Evolutionary conservation across 1,140 invertebrate genomes (phyloP), one percentile per base, ranked within the genome.

Genomic region (Philopotamus ludificatus): DNA sequence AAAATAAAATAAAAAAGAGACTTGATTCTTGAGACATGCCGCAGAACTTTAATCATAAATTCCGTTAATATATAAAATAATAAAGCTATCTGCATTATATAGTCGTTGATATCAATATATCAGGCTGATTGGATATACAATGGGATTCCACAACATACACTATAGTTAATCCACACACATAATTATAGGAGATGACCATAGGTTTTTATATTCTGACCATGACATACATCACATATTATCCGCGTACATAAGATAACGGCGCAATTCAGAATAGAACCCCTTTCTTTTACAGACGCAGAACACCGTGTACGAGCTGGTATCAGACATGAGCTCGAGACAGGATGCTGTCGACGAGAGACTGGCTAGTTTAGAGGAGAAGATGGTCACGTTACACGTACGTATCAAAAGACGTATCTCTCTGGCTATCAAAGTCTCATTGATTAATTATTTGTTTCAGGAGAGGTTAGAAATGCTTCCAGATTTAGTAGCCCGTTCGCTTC

Each of bases 241-340:
- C 76, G 73, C 78, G 67, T 68, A 67, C 41, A 73, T 72, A 71
- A 77, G 75, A 76, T 79, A 73, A 73, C 77, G 79, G 80, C 76
- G 72, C 79, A 74, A 81, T 79, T 82, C 74, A 80, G 76, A 77
- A 74, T 75, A 81, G 78, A 77, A 81, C 77, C 79, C 79, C 73
- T 79, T 81, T 75, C 70, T 81, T 70, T 88, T 86, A 54, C 84
- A 98, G 95, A 97, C 94, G 53, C 95, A 98, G 84, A 95, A 94
- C 74, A 94, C 93, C 12, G 94, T 98, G 51, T 97, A 97, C 77
- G 95, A 97, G 81, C 92, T 97, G 72, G 94, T 98, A 45, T 93
- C 93, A 16, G 95, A 98, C 73, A 95, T 98, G 90, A 95, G 91
- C 75, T 87, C 88, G 42, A 87, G 94, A 59, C 94, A 97, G 76